Percentiles rank a stretch among this genome's conserved stretches.
phyloP scores from a whole-genome alignment of 2,797 vertebrate species.

The Oreortyx pictus region DNA sequence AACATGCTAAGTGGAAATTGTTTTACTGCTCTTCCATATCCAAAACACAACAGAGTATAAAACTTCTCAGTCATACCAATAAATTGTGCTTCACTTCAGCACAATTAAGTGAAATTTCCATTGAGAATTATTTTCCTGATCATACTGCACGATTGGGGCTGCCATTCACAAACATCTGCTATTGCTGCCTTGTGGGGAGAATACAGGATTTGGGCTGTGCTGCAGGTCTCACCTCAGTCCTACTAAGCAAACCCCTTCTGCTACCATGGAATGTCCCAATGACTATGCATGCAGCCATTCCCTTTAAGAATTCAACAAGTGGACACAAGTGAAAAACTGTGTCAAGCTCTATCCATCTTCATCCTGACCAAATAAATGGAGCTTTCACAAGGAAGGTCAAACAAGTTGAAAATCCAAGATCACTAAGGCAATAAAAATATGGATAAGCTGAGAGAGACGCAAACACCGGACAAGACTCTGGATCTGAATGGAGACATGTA shows the following conservation, averaged over 20 bases:
- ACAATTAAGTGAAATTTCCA: slow-evolving; percentile 58
- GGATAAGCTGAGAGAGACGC: slow-evolving; percentile 59
- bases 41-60: slow-evolving; percentile 33
- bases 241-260: not conserved
- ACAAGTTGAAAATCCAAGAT: slow-evolving; percentile 55
- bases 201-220: not conserved
- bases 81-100: slow-evolving; percentile 63
- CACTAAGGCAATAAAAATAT: slow-evolving; percentile 66
- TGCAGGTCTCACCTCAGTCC: not conserved
- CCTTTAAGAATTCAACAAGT: not conserved
- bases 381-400: slow-evolving; percentile 62
- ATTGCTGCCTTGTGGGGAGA: not conserved
- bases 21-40: slow-evolving; percentile 58
- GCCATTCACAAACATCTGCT: slow-evolving; percentile 34
- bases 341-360: not conserved
- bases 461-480: slow-evolving; percentile 66
- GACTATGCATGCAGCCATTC: not conserved
- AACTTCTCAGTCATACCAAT: slow-evolving; percentile 59
- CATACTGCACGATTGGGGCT: slow-evolving; percentile 15
- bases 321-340: not conserved
- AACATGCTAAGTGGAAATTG: slow-evolving; percentile 57
- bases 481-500: slow-evolving; percentile 66
- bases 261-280: not conserved
- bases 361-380: slow-evolving; percentile 39
- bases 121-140: slow-evolving; percentile 56